Conservation (phyloP, 2,113 vertebrate genomes). For the Melanostigma gelatinosum region DNA sequence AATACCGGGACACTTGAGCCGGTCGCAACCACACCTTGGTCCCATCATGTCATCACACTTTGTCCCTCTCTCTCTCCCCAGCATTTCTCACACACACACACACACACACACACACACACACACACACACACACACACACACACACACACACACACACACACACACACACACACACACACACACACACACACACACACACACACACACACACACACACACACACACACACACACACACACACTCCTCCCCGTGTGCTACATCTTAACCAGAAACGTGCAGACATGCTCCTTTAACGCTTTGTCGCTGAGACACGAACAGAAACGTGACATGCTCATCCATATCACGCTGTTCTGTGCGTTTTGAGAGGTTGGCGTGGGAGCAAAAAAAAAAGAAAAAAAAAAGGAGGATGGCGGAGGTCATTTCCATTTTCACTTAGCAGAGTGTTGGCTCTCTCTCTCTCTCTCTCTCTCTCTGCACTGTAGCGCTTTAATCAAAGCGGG, state of each 20-base stretch:
- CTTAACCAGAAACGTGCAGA: slow-evolving; percentile 17
- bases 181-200: neutral
- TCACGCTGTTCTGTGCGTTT: slow-evolving; percentile 28
- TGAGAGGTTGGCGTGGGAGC: slow-evolving; percentile 55
- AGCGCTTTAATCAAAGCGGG: slow-evolving; percentile 75
- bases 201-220: neutral
- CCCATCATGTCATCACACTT: slow-evolving; percentile 27
- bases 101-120: neutral
- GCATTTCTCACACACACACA: neutral
- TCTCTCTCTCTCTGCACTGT: slow-evolving; percentile 51
- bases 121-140: too few species aligned
- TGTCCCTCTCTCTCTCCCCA: neutral
- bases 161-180: neutral
- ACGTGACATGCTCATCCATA: slow-evolving; percentile 29
- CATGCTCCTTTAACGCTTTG: slow-evolving; percentile 1
- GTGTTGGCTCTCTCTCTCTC: slow-evolving; percentile 44
- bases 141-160: too few species aligned
- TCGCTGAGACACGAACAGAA: slow-evolving; percentile 27
- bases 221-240: too few species aligned
- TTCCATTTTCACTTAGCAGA: slow-evolving; percentile 76
- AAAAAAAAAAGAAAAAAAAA: slow-evolving; percentile 6
- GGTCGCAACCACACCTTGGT: neutral
- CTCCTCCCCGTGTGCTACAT: slow-evolving; percentile 2
- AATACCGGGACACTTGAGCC: slow-evolving; percentile 31
- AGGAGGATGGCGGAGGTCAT: slow-evolving; percentile 55